A percentile compares a stretch with the other conserved stretches of the same genome.
Conservation (phyloP, 2,113 vertebrate species). For the Amblyopsis rosae region DNA sequence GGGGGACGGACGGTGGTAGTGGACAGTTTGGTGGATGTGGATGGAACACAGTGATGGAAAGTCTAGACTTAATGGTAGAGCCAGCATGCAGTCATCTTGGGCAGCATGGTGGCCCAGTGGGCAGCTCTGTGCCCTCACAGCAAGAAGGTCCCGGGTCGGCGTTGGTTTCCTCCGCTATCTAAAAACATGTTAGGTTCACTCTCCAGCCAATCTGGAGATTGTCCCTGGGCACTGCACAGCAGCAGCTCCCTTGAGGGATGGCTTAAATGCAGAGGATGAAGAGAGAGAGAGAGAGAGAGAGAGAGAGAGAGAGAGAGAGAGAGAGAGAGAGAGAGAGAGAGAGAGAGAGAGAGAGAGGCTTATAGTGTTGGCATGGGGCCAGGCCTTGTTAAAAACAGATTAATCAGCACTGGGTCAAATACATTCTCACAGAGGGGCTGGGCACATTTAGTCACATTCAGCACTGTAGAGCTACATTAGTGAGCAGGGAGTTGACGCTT, state of each 20-base stretch:
- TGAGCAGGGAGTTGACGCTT: neutral
- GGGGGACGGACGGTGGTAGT: constrained; percentile 33
- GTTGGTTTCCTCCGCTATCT: no score
- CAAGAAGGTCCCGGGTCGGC: no score
- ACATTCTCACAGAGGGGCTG: constrained; percentile 58
- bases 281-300: constrained; percentile 18
- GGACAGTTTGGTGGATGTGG: constrained; percentile 11
- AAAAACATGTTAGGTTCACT: no score
- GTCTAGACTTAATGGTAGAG: neutral
- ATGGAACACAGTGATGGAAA: constrained; percentile 11
- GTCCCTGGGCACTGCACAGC: no score
- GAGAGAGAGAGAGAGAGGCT: constrained; percentile 22
- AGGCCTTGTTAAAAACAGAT: constrained; percentile 73
- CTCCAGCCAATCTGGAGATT: no score
- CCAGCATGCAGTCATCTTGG: neutral
- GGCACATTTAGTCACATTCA: neutral
- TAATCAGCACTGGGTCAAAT: constrained; percentile 72
- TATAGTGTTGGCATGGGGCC: constrained; percentile 56
- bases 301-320: constrained; percentile 7
- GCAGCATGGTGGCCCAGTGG: no score
- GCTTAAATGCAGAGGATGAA: neutral
- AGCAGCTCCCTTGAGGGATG: no score
- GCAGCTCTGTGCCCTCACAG: no score
- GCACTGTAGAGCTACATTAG: neutral
- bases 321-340: constrained; percentile 26